Conservation (phyloP, 2,113 vertebrate genomes). For the Naja naja region DNA sequence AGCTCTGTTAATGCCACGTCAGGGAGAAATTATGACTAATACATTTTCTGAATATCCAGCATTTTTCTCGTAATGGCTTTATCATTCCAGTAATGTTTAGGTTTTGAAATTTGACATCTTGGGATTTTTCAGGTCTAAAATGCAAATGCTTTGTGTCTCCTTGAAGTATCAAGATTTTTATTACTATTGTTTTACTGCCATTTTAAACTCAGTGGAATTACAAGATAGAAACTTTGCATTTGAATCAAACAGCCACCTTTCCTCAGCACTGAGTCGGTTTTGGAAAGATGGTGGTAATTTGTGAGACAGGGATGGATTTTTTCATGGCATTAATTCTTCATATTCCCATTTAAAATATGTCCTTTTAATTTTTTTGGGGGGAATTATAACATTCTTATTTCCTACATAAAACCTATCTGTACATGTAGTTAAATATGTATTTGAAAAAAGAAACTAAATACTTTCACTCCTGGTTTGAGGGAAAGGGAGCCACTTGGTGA, state of each 20-base stretch:
- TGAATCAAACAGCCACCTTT: conserved; percentile 21
- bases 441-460: not conserved
- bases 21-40: conserved; percentile 51
- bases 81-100: conserved; percentile 59
- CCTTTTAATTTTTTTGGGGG: not conserved
- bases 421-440: not conserved
- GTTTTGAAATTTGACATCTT: conserved; percentile 46
- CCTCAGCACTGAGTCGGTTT: conserved; percentile 23
- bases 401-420: not conserved
- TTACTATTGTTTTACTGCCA: conserved; percentile 25
- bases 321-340: not conserved
- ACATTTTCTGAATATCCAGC: conserved; percentile 42
- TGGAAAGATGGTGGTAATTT: conserved; percentile 12
- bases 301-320: conserved; percentile 9
- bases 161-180: conserved; percentile 44
- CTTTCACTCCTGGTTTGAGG: not conserved
- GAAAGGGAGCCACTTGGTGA: not conserved
- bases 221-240: conserved; percentile 23
- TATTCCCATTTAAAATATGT: conserved; percentile 19
- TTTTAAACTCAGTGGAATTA: conserved; percentile 34
- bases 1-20: conserved; percentile 25
- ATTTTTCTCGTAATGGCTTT: conserved; percentile 58
- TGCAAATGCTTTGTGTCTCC: conserved; percentile 22
- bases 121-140: conserved; percentile 47
- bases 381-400: not conserved